These are phyloP conservation scores for Indri indri DNA, from an alignment of 2,113 vertebrate genomes.

Conservation along the genomic window DNA sequence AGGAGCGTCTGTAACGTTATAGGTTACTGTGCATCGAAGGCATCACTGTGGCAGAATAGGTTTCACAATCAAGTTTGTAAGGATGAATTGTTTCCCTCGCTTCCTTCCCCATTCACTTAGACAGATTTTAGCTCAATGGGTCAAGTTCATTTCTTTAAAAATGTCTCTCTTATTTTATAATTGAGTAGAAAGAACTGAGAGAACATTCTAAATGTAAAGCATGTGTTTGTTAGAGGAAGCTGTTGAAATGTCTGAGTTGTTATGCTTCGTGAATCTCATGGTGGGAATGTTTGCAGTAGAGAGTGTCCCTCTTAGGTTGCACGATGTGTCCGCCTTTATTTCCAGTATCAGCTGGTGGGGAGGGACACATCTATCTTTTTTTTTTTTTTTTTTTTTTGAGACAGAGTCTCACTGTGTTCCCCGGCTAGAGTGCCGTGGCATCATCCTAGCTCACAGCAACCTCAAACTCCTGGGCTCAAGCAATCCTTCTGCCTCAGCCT, in stretches of 20 bases:
- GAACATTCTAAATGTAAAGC: accelerated
- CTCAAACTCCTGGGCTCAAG: too few relatives aligned
- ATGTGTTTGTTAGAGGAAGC: accelerated
- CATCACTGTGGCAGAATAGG: accelerated
- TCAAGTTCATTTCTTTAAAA: neutral
- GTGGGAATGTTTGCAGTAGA: too few relatives aligned
- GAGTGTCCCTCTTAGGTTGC: too few relatives aligned
- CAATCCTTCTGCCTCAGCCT: too few relatives aligned
- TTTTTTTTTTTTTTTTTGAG: too few relatives aligned
- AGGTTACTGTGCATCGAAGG: neutral
- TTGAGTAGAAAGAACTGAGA: neutral
- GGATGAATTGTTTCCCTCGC: accelerated
- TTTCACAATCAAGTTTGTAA: neutral
- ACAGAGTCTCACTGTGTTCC: too few relatives aligned
- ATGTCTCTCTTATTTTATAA: neutral
- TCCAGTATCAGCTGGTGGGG: neutral
- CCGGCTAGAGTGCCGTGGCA: too few relatives aligned
- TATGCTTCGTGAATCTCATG: accelerated
- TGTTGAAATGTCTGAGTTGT: neutral
- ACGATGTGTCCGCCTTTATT: neutral
- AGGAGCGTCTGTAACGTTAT: accelerated
- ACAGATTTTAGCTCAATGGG: neutral
- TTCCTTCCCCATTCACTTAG: accelerated
- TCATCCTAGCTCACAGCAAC: too few relatives aligned
- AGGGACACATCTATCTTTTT: neutral